Conservation (phyloP, 2,113 vertebrate genomes). For the Apaloderma vittatum region DNA sequence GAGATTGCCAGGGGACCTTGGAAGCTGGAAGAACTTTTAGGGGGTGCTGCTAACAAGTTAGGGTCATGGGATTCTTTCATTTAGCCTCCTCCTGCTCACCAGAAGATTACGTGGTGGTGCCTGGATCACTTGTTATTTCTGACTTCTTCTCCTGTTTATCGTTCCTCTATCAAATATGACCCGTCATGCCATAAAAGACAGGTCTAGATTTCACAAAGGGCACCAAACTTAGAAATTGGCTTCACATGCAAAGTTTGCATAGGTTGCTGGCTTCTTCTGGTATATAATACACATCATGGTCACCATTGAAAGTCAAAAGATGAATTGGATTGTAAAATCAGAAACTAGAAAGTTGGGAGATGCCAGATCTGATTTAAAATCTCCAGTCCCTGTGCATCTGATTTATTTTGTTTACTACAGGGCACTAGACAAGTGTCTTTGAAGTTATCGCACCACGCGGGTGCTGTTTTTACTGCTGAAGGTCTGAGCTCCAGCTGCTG, state of each 20-base stretch:
- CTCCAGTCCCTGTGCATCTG: fast-evolving
- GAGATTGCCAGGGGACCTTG: not conserved
- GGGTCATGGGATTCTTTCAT: not conserved
- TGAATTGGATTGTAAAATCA: not conserved
- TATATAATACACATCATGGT: not conserved
- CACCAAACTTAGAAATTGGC: not conserved
- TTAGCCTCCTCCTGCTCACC: not conserved
- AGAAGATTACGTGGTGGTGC: fast-evolving
- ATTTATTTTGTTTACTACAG: not conserved
- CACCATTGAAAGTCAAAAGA: not conserved
- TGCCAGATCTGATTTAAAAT: not conserved
- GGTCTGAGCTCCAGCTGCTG: not conserved
- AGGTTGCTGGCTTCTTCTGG: not conserved
- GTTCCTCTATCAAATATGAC: not conserved
- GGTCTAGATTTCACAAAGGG: not conserved
- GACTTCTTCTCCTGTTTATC: not conserved
- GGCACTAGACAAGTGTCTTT: not conserved
- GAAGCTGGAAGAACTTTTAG: not conserved
- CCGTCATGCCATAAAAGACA: not conserved
- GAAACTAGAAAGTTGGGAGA: not conserved
- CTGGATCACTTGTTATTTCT: not conserved
- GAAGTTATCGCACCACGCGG: not conserved
- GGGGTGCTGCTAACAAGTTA: not conserved
- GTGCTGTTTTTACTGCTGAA: not conserved
- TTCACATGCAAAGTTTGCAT: not conserved